These are phyloP conservation scores for Onychomys arenicola DNA, from an alignment of 2,797 vertebrate genomes.

Conservation along the genomic window DNA sequence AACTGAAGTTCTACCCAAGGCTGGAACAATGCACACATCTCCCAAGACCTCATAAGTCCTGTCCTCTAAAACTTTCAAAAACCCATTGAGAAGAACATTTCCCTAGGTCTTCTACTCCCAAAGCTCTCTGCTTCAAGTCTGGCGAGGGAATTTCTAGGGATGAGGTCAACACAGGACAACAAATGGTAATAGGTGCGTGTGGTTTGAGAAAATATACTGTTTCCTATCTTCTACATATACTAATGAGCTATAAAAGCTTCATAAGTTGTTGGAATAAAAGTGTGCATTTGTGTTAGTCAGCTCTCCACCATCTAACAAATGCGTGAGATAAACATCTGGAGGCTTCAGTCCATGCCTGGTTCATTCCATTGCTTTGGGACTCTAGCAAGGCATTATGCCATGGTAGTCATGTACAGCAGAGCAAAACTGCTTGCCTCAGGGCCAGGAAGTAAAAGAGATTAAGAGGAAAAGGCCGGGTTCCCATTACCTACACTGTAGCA, in stretches of 20 bases:
- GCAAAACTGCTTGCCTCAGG: not conserved
- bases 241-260: not conserved
- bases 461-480: not conserved
- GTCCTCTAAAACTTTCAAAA: constrained; percentile 12
- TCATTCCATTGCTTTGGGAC: not conserved
- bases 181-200: not conserved
- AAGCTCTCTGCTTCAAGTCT: not conserved
- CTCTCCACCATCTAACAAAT: not conserved
- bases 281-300: not conserved
- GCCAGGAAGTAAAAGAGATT: not conserved
- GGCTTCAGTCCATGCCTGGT: not conserved
- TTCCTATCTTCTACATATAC: not conserved
- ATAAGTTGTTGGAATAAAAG: constrained; percentile 19
- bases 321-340: not conserved
- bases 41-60: not conserved
- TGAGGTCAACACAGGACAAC: not conserved
- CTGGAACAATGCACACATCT: not conserved
- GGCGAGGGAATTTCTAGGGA: not conserved
- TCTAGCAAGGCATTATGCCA: not conserved
- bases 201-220: constrained; percentile 6
- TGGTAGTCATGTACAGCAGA: not conserved
- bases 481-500: not conserved
- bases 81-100: not conserved
- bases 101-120: not conserved
- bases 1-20: constrained; percentile 15